Evolutionary conservation across 2,888 invertebrate species (phyloP).

Genomic region (Macrosiphum euphorbiae): DNA sequence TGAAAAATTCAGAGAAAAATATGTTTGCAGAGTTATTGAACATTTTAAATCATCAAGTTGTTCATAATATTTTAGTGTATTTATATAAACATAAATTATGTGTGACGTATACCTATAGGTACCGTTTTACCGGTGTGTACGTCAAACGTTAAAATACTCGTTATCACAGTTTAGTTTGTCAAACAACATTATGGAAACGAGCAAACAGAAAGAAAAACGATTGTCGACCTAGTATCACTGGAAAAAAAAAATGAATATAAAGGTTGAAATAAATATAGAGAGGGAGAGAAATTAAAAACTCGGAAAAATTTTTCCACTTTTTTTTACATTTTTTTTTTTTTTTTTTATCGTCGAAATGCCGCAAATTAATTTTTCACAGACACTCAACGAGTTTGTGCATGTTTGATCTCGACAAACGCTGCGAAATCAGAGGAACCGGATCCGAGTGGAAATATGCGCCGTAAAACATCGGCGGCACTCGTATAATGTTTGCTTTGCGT

Average conservation of each 20-base stretch:
- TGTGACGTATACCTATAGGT: background rate
- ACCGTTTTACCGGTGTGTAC: background rate
- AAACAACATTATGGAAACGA: background rate
- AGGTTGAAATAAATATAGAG: background rate
- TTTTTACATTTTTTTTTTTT: background rate
- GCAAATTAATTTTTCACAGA: conserved; percentile 3
- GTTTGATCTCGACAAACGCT: conserved; percentile 1
- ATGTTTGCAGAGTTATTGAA: no score
- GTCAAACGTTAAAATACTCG: background rate
- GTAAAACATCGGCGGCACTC: background rate
- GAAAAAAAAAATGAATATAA: background rate
- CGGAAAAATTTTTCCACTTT: background rate
- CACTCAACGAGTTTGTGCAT: background rate
- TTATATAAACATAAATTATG: background rate
- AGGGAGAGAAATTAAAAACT: background rate
- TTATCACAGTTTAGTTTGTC: background rate
- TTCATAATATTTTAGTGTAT: no score
- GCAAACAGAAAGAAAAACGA: background rate
- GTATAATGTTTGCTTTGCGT: conserved; percentile 5
- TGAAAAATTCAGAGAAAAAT: no score
- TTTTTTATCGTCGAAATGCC: background rate
- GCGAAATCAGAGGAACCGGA: background rate
- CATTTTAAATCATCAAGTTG: no score
- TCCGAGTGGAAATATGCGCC: background rate
- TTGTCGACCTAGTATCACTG: background rate